Base-by-base conservation (phyloP, 2,113 vertebrate species). In the Spea bombifrons region DNA sequence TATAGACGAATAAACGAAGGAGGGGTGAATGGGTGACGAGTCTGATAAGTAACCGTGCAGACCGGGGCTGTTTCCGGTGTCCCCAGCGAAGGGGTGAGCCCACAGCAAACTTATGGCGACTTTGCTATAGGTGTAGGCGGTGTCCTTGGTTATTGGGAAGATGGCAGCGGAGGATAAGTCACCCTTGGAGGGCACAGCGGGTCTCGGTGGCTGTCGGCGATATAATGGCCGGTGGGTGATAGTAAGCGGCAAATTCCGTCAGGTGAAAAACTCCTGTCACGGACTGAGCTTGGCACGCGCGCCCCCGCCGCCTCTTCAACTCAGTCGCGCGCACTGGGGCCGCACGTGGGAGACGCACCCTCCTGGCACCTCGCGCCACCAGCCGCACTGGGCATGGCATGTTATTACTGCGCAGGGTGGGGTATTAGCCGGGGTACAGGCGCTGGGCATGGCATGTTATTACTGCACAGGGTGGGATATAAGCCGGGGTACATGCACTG, bases 281-380 rank as follows among this genome's bases (percentile, higher is more conserved):
- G 0, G 50, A 13, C 66, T 2, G 16, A 0, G 15, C 17, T 7
- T 43, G 17, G 45, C 43, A 15, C 16, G 48, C 1, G 57, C 10
- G 5, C 43, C 77, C 6, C 17, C 45, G 59, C 44, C 69, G 5
- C 12, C n/a, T 9, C 13, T 46, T 15, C 10, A 15, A 3, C 46
- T 44, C 3, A 1, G 16, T 5, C 53, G 49, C 12, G 0, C 55
- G 30, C 8, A 30, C 30, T 48, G 6, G 3, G 7, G 48, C 0
- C 48, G 67, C 53, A 8, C 45, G 57, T 53, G 46, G 3, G 66
- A 63, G 61, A 15, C 17, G 12, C 79, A 55, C 72, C 72, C 15
- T n/a, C 5, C 10, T 52, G 82, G 81, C 71, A 7, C 1, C 46
- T 15, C 2, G 9, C 50, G 50, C 6, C 50, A 52, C 50, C 50